Base-by-base conservation (phyloP, 1,140 invertebrate genomes). In the Magallana gigas region DNA sequence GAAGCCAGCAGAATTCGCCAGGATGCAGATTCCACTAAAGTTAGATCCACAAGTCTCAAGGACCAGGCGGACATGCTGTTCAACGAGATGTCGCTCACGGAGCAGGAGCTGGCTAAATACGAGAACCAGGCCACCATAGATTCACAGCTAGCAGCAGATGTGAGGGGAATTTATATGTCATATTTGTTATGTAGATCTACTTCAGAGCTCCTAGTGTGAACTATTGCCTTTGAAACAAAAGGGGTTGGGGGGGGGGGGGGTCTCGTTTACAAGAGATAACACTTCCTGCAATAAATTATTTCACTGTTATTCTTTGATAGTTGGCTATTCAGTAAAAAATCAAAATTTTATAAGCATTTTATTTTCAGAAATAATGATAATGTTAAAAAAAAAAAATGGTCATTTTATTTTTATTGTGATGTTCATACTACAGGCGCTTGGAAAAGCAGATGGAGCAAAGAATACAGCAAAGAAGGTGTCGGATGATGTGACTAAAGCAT, bases 371-470 rank as follows among this genome's bases (percentile, higher is more conserved):
- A 48, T 48, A 48, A 48, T 48, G 36, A 48, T 5, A 48, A 48
- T 48, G 36, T 4, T 48, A 48, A 48, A 5, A 48, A 36, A 36
- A 36, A 48, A 5, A 48, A 48, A 48, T 48, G 36, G 1, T 48
- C 36, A 48, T 48, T 48, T 48, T 5, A 48, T 48, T 48, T 48
- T 48, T 48, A 48, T 48, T 48, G 36, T 5, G 5, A 2, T 48
- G 36, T 48, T 48, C 36, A 48, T 48, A 58, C 89, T 92, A 88
- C 91, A 96, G 96, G 96, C 96, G 3, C 95, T 96, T 90, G 95
- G 96, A 90, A 96, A 98, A 96, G 98, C 98, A 16, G 97, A 97
- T 59, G 96, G 98, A 95, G 98, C 98, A 1, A 98, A 98, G 93
- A 97, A 96, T 18, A 97, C 97, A 88, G 97, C 98, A 0, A 95